Evolutionary conservation across 2,888 invertebrate species (phyloP).

Genomic region (Tanytarsus gracilentus): DNA sequence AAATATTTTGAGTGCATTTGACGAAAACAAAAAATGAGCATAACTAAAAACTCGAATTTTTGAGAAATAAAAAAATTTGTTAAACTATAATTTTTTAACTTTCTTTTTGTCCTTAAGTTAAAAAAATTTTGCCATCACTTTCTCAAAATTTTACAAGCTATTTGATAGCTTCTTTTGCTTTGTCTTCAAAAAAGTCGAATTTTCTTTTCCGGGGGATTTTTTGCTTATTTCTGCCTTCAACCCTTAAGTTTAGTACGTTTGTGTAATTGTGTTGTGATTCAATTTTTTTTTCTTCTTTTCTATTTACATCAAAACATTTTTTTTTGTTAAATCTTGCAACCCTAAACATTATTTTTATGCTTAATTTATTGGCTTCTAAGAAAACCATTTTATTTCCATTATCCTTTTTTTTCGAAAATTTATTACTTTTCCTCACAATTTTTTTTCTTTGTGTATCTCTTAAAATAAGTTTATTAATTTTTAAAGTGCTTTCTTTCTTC

Average conservation of each 20-base stretch:
- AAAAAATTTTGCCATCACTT: conserved; percentile 4
- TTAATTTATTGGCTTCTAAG: conserved; percentile 27
- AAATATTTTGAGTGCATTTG: too few species aligned
- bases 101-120: conserved; percentile 18
- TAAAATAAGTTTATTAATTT: conserved; percentile 8
- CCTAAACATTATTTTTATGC: conserved; percentile 25
- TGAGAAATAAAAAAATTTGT: neutral
- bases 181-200: conserved; percentile 29
- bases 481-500: conserved; percentile 29
- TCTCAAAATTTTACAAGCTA: conserved; percentile 29
- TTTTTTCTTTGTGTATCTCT: neutral
- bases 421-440: neutral
- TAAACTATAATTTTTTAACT: neutral
- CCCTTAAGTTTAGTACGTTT: conserved; percentile 28
- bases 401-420: conserved; percentile 9
- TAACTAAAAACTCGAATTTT: too few species aligned
- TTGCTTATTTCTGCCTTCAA: conserved; percentile 20
- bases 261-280: conserved; percentile 18
- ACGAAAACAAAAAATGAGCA: conserved; percentile 24
- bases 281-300: conserved; percentile 11
- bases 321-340: conserved; percentile 8
- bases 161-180: conserved; percentile 29
- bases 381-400: conserved; percentile 24
- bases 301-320: conserved; percentile 28
- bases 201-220: conserved; percentile 19